phyloP scores from a whole-genome alignment of 2,797 vertebrate species.

The Pempheris klunzingeri region DNA sequence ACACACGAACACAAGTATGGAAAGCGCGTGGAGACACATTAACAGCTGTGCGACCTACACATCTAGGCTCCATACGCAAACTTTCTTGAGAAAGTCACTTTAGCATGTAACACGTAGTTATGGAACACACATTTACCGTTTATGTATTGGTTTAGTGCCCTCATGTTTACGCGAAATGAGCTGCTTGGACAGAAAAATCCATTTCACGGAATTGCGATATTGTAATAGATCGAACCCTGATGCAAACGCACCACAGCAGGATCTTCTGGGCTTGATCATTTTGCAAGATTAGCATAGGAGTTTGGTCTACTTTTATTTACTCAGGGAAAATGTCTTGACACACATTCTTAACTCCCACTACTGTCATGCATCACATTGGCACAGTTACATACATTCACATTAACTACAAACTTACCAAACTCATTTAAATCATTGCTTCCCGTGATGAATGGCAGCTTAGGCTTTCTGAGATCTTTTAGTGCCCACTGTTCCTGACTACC shows the following conservation, averaged over 20 bases:
- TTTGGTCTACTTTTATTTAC: neutral
- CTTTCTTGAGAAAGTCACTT: constrained; percentile 7
- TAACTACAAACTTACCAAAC: neutral
- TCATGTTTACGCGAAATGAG: neutral
- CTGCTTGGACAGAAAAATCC: neutral
- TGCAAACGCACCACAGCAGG: neutral
- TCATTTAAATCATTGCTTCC: neutral
- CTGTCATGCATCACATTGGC: neutral
- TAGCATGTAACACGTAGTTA: neutral
- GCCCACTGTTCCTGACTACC: constrained; percentile 1
- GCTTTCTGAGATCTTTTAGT: neutral
- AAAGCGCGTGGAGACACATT: constrained; percentile 40
- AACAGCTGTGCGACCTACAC: constrained; percentile 29
- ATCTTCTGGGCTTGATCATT: neutral
- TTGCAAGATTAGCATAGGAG: neutral
- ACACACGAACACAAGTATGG: constrained; percentile 31
- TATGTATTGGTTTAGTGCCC: neutral
- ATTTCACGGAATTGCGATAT: constrained; percentile 6
- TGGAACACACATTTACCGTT: neutral
- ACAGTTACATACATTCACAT: neutral
- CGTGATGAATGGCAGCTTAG: neutral
- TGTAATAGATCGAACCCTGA: neutral
- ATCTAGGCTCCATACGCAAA: constrained; percentile 11
- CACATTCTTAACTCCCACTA: neutral
- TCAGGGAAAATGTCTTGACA: neutral